Evolutionary conservation across 2,797 vertebrate genomes (phyloP), one percentile per base, ranked within the genome.

Genomic region (Lateolabrax maculatus): DNA sequence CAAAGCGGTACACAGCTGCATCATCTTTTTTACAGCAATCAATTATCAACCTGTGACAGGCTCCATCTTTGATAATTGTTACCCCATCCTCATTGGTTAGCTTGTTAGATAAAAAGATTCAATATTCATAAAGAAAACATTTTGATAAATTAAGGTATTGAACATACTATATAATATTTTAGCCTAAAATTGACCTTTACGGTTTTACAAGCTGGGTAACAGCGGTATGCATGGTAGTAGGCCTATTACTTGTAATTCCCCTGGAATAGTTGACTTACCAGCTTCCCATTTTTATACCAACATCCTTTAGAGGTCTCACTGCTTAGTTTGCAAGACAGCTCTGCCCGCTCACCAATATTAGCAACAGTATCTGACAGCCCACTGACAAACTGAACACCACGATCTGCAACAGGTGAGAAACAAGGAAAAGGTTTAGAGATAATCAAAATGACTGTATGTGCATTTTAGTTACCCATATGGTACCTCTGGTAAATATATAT

Each of bases 251-350:
- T 0, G 0, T 36, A 34, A 15, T 63, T 44, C 6, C 56, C 5
- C 16, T 34, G 2, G 43, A 36, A 37, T 9, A 19, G 3, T 55
- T 76, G 31, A 82, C 91, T 90, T 83, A 98, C 97, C 96, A 94
- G 89, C 36, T 96, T 92, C 19, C 96, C 96, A 46, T 97, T 95
- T 90, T 97, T 98, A 84, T 95, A 97, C 97, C 97, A 98, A 52
- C 79, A 27, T 27, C 96, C 97, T 8, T 93, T 84, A 25, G 95
- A 87, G 0, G 90, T 83, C 1, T 96, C 91, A n/a, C 75, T 95
- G 87, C 91, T 96, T 61, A 98, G 93, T 70, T 94, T 95, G 73
- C 96, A 98, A 36, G 93, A 94, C 9, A 98, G 86, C 63, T 95
- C 90, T 25, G 93, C 92, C 8, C 83, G 82, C 27, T 95, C 91